Conservation (phyloP, 1,140 invertebrate genomes). For the Drosophila simulans region DNA sequence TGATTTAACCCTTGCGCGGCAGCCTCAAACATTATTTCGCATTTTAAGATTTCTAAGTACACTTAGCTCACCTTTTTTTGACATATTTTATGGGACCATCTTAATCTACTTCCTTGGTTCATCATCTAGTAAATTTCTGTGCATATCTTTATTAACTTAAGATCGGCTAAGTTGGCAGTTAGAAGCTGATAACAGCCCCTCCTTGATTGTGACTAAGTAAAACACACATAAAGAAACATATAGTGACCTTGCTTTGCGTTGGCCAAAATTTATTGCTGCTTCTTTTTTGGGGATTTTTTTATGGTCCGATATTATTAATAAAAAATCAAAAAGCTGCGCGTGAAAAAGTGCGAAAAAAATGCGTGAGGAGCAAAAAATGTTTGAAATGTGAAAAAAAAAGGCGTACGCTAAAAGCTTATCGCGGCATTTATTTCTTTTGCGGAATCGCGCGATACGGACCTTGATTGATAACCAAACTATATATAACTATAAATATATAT, state of each 20-base stretch:
- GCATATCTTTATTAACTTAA: conserved; percentile 39
- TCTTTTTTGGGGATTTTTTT: conserved; percentile 43
- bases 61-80: neutral
- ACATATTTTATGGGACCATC: conserved; percentile 1
- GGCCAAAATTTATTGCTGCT: conserved; percentile 54
- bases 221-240: conserved; percentile 9
- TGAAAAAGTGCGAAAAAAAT: conserved; percentile 61
- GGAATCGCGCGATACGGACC: conserved; percentile 70
- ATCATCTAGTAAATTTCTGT: conserved; percentile 25
- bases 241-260: conserved; percentile 40
- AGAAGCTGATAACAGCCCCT: conserved; percentile 16
- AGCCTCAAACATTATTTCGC: too few relatives aligned
- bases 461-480: conserved; percentile 64
- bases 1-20: neutral
- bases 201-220: conserved; percentile 7
- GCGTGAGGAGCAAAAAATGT: conserved; percentile 37
- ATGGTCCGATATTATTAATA: conserved; percentile 58
- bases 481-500: conserved; percentile 19
- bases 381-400: conserved; percentile 30
- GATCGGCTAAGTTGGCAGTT: conserved; percentile 29
- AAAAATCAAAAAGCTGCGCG: conserved; percentile 38
- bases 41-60: neutral
- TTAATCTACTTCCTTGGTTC: conserved; percentile 1
- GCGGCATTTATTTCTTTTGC: conserved; percentile 46
- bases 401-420: conserved; percentile 45